These are phyloP conservation scores for Eleginops maclovinus DNA, from an alignment of 2,113 vertebrate genomes.

Conservation along the genomic window DNA sequence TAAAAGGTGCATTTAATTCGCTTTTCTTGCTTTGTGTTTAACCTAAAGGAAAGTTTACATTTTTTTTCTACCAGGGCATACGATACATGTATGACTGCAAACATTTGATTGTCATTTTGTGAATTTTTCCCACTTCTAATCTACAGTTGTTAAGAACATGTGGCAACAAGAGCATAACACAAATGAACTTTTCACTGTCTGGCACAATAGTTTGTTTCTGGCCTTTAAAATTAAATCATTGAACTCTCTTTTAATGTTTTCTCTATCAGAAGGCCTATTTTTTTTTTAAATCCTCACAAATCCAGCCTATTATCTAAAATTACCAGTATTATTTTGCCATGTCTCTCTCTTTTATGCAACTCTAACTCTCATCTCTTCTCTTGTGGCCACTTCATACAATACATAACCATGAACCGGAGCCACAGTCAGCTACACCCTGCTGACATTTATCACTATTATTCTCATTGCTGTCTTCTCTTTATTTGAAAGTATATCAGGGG, in stretches of 20 bases:
- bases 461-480: slow-evolving; percentile 54
- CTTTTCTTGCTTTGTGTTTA: slow-evolving; percentile 14
- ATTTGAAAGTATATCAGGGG: slow-evolving; percentile 65
- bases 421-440: slow-evolving; percentile 45
- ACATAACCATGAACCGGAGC: slow-evolving; percentile 49
- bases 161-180: not conserved
- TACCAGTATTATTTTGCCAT: not conserved
- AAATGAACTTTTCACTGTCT: not conserved
- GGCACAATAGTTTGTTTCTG: not conserved
- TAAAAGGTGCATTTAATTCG: not conserved
- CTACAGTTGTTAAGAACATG: not conserved
- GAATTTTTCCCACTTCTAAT: not conserved
- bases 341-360: not conserved
- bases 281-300: not conserved
- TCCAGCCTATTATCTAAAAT: slow-evolving; percentile 21
- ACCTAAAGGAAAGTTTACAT: slow-evolving; percentile 6
- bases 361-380: slow-evolving; percentile 1
- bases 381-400: slow-evolving; percentile 34
- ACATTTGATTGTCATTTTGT: not conserved
- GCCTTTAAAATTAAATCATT: not conserved
- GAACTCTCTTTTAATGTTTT: not conserved
- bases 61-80: not conserved
- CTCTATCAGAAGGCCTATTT: not conserved
- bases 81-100: not conserved
- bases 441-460: slow-evolving; percentile 79